Evolutionary conservation across 2,888 invertebrate genomes (phyloP), one percentile per base, ranked within the genome.

Genomic region (Chesias legatella): DNA sequence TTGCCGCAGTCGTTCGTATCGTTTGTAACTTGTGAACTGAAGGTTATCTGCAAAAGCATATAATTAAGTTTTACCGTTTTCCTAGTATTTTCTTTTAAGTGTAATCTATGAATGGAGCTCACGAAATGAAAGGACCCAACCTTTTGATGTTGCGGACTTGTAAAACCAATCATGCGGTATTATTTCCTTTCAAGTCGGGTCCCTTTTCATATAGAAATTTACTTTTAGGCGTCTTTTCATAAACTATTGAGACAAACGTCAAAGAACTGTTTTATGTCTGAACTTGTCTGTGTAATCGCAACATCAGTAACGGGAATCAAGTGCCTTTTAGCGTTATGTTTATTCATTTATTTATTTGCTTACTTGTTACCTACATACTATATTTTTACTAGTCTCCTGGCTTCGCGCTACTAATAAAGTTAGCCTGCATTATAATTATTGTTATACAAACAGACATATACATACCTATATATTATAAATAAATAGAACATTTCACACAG

Each of bases 141-240:
- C 71, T 47, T 70, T 72, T 72, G 72, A 72, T 72, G 62, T 72
- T 56, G 60, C 57, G 51, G 68, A 56, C 65, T 70, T 69, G 66
- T 64, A 70, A 65, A 70, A 67, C 67, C 72, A 71, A 72, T 71
- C 68, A 65, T 63, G 61, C 63, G 63, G 62, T 59, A 60, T 64
- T 62, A 61, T 65, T 66, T 65, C 61, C 62, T 70, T 67, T 65
- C 67, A 61, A 60, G 62, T 68, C 61, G 35, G 56, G 57, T 64
- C 51, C 50, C 48, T 58, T 58, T 53, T 65, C 53, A 58, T 57
- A 58, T 51, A 62, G 51, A 36, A 50, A 48, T 53, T 48, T 53
- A 51, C 41, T 50, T 50, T 42, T 35, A 42, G 41, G 25, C 39
- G 41, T 43, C 36, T 45, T 52, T 41, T 42, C 38, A 48, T 46